Percentiles rank a stretch among this genome's conserved stretches.
These are phyloP conservation scores for Promerops cafer DNA, from an alignment of 2,113 vertebrate species.

Conservation along the genomic window DNA sequence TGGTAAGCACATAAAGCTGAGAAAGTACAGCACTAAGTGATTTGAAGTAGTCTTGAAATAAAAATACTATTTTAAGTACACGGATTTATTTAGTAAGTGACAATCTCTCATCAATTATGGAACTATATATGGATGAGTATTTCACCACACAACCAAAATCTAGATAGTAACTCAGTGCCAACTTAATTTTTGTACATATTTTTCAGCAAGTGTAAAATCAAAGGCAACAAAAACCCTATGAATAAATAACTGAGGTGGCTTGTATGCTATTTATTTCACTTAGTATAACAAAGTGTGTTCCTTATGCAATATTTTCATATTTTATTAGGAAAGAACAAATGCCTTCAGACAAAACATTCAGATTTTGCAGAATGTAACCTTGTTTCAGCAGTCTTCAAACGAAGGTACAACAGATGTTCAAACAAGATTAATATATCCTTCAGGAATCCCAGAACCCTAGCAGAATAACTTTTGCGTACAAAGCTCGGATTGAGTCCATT, in stretches of 20 bases:
- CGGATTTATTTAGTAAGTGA: background rate
- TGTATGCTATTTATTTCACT: background rate
- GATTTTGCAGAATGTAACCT: background rate
- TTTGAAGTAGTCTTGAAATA: background rate
- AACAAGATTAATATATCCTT: background rate
- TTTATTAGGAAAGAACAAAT: background rate
- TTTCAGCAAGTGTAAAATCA: background rate
- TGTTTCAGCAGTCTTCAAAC: background rate
- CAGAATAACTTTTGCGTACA: background rate
- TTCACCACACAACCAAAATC: background rate
- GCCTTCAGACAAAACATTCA: background rate
- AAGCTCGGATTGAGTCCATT: background rate
- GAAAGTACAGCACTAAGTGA: background rate
- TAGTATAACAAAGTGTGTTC: background rate
- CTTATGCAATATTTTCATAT: background rate
- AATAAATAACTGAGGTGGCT: background rate
- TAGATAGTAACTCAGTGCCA: background rate
- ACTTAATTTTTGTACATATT: background rate
- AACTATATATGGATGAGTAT: background rate
- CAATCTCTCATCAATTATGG: background rate
- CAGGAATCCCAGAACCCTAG: background rate
- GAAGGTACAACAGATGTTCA: background rate
- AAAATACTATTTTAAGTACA: background rate
- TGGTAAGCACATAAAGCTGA: background rate
- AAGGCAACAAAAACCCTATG: background rate